Evolutionary conservation across 1,140 invertebrate species (phyloP).

Genomic region (Eurytemora carolleeae): DNA sequence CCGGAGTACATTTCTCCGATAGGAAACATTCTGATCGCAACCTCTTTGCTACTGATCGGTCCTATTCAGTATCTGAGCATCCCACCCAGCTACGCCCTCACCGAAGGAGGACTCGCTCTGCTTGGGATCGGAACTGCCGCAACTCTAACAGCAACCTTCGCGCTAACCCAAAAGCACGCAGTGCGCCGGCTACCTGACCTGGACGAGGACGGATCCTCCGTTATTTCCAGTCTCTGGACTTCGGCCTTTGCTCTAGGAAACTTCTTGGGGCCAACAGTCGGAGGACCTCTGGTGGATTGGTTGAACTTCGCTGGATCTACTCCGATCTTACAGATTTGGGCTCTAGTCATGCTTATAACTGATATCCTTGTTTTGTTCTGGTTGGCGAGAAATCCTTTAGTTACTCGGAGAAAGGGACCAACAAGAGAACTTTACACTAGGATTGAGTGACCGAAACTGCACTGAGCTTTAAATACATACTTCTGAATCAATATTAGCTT

Average conservation of each 20-base stretch:
- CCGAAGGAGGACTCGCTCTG: not conserved
- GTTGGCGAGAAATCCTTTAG: too few species aligned
- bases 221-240: constrained; percentile 64
- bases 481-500: too few species aligned
- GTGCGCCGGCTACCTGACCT: constrained; percentile 25
- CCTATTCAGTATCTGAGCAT: not conserved
- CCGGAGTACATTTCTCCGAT: constrained; percentile 44
- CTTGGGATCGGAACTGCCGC: constrained; percentile 7
- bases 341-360: too few species aligned
- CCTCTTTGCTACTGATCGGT: constrained; percentile 41
- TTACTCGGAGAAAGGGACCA: too few species aligned
- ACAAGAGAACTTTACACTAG: too few species aligned
- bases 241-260: constrained; percentile 64
- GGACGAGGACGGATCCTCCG: constrained; percentile 53
- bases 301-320: constrained; percentile 47
- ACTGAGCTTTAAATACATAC: too few species aligned
- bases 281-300: constrained; percentile 48
- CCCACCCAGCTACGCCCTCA: not conserved
- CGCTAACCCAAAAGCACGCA: not conserved
- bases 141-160: not conserved
- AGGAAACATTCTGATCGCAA: constrained; percentile 40
- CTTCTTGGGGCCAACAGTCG: constrained; percentile 55
- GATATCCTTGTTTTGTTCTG: too few species aligned
- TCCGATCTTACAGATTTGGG: constrained; percentile 32
- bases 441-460: too few species aligned